A percentile compares a stretch with the other conserved stretches of the same genome.
Evolutionary conservation across 2,888 invertebrate genomes (phyloP).

Genomic region (Napeogenes inachia): DNA sequence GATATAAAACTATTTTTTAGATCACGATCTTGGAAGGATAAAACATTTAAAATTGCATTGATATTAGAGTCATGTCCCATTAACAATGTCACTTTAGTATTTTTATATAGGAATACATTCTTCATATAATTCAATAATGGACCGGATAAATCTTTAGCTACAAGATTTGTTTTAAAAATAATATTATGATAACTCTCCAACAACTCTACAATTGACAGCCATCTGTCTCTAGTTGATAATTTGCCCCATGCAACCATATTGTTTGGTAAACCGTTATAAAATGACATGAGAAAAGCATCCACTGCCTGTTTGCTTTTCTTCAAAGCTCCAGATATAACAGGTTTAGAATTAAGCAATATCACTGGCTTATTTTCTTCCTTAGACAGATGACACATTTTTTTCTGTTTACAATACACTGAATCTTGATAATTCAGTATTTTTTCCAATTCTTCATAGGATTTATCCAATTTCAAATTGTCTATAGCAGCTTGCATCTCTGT

Average conservation of each 20-base stretch:
- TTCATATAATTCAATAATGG: conserved; percentile 52
- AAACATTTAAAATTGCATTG: conserved; percentile 50
- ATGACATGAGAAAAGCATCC: conserved; percentile 65
- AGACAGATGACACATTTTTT: conserved; percentile 51
- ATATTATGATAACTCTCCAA: conserved; percentile 55
- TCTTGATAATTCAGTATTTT: conserved; percentile 54
- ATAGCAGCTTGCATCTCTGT: conserved; percentile 49
- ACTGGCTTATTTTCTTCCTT: conserved; percentile 45
- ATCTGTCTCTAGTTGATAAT: conserved; percentile 38
- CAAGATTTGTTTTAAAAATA: conserved; percentile 52
- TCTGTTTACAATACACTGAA: conserved; percentile 48
- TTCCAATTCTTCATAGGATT: conserved; percentile 46
- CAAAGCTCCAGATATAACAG: conserved; percentile 56
- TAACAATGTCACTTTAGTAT: conserved; percentile 47
- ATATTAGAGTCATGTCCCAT: conserved; percentile 70
- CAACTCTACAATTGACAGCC: conserved; percentile 49
- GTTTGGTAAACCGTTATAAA: conserved; percentile 56
- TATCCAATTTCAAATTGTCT: conserved; percentile 44
- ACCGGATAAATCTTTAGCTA: conserved; percentile 57
- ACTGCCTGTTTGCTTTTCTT: conserved; percentile 58
- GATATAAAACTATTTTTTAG: conserved; percentile 51
- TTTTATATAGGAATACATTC: conserved; percentile 41
- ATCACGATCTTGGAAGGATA: conserved; percentile 47
- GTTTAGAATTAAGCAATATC: conserved; percentile 47
- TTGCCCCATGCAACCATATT: conserved; percentile 62